Base-by-base conservation (phyloP, 2,797 vertebrate species). In the Crax fasciolata region DNA sequence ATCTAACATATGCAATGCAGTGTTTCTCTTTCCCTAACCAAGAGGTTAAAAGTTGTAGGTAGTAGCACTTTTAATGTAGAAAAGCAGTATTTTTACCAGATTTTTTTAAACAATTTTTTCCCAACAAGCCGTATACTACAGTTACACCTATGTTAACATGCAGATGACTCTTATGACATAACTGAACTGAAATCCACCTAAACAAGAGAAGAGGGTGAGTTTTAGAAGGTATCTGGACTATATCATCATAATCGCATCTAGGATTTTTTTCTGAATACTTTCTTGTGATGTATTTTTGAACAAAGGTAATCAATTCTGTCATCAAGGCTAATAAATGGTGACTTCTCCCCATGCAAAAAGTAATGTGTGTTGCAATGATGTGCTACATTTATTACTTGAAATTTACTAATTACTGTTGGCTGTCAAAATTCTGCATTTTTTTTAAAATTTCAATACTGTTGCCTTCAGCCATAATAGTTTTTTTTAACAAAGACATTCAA, bases 401-500 rank as follows among this genome's bases (percentile, higher is more conserved):
- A 92, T 89, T 72, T 67, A 91, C 52, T 92, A 94, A 92, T 81
- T 90, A 80, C 32, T 41, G 16, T 54, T 80, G 44, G 59, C 75
- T 89, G 80, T 88, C 84, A 89, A 79, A 85, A 51, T 92, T 84
- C 74, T 70, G 57, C 12, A 14, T 49, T 74, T 84, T 66, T 63
- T 51, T 20, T 77, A 62, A 24, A 18, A 83, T 85, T 94, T 89
- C 66, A 91, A 13, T 63, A 91, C 86, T 19, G 19, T 87, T 76
- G 85, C 87, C 86, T 94, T 93, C 84, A 93, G 93, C 88, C 74
- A 88, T 39, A 87, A 62, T 35, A 93, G 62, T 46, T 19, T 63
- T 52, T 28, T 63, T 70, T 58, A 94, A 92, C 87, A 95, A 91
- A 93, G 91, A 96, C 91, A 92, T 93, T 73, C 72, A 80, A 94